These are phyloP conservation scores for Patagioenas fasciata DNA, from an alignment of 2,113 vertebrate genomes.

Conservation along the genomic window DNA sequence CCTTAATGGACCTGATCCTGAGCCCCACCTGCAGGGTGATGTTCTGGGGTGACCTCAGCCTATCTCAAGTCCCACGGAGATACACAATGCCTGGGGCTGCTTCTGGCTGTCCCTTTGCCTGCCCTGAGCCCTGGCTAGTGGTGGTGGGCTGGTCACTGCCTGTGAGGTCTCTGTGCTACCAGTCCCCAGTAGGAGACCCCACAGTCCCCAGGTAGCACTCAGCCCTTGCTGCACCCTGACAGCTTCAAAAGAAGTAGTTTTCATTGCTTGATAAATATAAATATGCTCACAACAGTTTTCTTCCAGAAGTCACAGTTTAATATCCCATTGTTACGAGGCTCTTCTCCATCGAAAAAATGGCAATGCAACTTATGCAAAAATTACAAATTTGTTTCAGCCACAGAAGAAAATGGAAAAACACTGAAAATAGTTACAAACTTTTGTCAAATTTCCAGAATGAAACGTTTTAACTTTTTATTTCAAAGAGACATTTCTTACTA, in stretches of 20 bases:
- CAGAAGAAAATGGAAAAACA: not conserved
- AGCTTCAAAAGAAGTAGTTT: not conserved
- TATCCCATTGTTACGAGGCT: not conserved
- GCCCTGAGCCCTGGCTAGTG: not conserved
- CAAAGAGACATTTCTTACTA: not conserved
- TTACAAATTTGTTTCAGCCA: not conserved
- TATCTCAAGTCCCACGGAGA: not conserved
- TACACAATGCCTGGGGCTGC: rapidly evolving
- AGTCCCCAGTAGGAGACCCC: not conserved
- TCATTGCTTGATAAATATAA: not conserved
- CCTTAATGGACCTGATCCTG: not conserved
- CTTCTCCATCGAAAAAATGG: not conserved
- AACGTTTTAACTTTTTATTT: not conserved
- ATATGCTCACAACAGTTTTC: not conserved
- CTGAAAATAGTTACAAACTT: not conserved
- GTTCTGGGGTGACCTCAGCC: not conserved
- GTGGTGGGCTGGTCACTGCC: rapidly evolving
- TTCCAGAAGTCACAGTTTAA: not conserved
- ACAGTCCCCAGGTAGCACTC: rapidly evolving
- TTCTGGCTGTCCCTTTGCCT: not conserved
- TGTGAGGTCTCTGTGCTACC: not conserved
- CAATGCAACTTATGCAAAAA: not conserved
- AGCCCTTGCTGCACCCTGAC: not conserved
- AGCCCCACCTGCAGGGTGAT: not conserved
- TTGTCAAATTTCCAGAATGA: not conserved